Conservation (phyloP, 2,113 vertebrate genomes). For the Epinephelus cyanopodus region DNA sequence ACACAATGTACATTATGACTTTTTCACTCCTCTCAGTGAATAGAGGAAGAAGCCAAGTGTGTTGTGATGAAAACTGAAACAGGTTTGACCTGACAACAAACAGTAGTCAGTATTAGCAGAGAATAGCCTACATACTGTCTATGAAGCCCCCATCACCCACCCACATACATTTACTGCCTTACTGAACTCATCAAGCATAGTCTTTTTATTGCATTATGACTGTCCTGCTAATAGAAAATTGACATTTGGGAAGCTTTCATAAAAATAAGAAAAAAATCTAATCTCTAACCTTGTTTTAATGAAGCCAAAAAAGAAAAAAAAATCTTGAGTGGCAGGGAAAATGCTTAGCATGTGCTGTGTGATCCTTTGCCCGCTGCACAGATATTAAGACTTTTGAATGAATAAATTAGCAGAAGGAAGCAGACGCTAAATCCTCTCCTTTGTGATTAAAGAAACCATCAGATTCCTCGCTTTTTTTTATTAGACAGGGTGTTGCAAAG, state of each 20-base stretch:
- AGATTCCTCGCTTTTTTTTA: constrained; percentile 53
- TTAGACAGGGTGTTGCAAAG: constrained; percentile 43
- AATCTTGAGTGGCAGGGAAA: constrained; percentile 53
- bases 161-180: background rate
- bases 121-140: background rate
- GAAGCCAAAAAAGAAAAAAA: constrained; percentile 51
- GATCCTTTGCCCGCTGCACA: constrained; percentile 66
- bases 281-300: constrained; percentile 70
- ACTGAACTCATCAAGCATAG: constrained; percentile 12
- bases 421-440: constrained; percentile 68
- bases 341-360: constrained; percentile 60
- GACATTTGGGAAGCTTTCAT: constrained; percentile 33
- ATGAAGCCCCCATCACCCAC: background rate
- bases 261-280: constrained; percentile 30
- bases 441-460: constrained; percentile 73
- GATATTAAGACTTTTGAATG: constrained; percentile 78
- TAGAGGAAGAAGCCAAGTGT: background rate
- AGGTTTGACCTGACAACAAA: background rate
- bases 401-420: constrained; percentile 76
- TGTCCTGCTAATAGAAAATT: constrained; percentile 40
- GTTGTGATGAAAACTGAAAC: background rate
- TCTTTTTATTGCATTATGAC: constrained; percentile 30
- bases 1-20: background rate
- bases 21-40: background rate
- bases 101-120: background rate